phyloP scores from a whole-genome alignment of 1,140 invertebrate species.

The Atopsyche davidsoni region DNA sequence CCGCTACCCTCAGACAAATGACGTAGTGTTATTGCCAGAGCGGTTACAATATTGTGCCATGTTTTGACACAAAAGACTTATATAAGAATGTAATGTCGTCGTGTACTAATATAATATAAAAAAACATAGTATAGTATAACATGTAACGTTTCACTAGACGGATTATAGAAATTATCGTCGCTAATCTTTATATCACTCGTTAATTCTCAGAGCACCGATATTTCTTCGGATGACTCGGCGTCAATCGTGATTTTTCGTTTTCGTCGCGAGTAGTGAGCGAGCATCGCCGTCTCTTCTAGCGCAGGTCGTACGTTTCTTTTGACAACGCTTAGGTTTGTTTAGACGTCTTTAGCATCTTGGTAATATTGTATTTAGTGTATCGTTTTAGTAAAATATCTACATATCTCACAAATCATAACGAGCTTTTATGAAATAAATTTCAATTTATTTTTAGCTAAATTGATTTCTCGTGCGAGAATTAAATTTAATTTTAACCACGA shows the following conservation, averaged over 20 bases:
- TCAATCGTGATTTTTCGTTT: too few species aligned
- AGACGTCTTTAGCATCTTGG: too few species aligned
- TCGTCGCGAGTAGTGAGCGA: too few species aligned
- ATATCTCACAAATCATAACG: conserved; percentile 26
- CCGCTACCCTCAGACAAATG: conserved; percentile 20
- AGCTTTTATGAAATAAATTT: conserved; percentile 28
- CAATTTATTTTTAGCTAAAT: conserved; percentile 2
- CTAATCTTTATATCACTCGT: conserved; percentile 19
- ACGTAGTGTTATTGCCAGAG: conserved; percentile 27
- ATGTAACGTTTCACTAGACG: conserved; percentile 17
- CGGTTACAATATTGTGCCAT: conserved; percentile 28
- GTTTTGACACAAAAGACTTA: conserved; percentile 24
- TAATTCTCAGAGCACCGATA: conserved; percentile 2
- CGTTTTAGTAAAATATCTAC: too few species aligned
- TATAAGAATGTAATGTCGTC: conserved; percentile 20
- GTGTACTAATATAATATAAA: too few species aligned
- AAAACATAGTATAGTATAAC: conserved; percentile 7
- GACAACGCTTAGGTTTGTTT: too few species aligned
- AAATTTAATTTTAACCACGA: too few species aligned
- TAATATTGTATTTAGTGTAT: too few species aligned
- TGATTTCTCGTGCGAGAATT: too few species aligned
- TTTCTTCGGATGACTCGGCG: too few species aligned
- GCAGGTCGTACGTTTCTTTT: too few species aligned
- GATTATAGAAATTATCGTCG: conserved; percentile 10
- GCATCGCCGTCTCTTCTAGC: too few species aligned